phyloP scores from a whole-genome alignment of 2,888 invertebrate species.

The Tiliacea citrago region DNA sequence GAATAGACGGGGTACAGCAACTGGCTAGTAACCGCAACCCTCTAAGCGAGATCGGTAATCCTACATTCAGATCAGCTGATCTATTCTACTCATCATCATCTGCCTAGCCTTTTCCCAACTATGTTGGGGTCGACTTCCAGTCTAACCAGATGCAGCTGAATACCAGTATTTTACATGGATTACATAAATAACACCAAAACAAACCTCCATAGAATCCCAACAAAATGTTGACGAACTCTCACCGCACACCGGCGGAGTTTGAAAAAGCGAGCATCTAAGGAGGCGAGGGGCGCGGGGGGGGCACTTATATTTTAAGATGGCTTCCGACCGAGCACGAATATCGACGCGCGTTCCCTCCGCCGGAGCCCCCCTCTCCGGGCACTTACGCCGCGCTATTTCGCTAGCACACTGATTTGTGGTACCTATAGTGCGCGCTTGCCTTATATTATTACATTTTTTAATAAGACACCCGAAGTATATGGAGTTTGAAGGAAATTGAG shows the following conservation, averaged over 20 bases:
- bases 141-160: too few species aligned
- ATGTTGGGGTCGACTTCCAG: too few species aligned
- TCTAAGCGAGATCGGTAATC: not conserved
- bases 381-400: slow-evolving; percentile 78
- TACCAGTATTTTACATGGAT: too few species aligned
- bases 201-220: slow-evolving; percentile 10
- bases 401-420: slow-evolving; percentile 73
- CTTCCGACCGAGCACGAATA: slow-evolving; percentile 88
- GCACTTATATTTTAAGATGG: slow-evolving; percentile 90
- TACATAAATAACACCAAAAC: not conserved
- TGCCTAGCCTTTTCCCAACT: too few species aligned
- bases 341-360: slow-evolving; percentile 82
- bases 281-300: slow-evolving; percentile 75
- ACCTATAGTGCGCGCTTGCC: slow-evolving; percentile 56
- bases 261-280: slow-evolving; percentile 89
- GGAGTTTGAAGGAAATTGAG: not conserved
- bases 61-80: slow-evolving; percentile 10
- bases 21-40: not conserved
- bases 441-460: slow-evolving; percentile 51
- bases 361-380: slow-evolving; percentile 71
- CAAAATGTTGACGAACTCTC: slow-evolving; percentile 79
- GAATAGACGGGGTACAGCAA: too few species aligned
- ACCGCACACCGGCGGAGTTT: slow-evolving; percentile 78
- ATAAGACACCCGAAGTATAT: not conserved
- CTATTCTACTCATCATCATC: too few species aligned